These are phyloP conservation scores for Capitulum mitella DNA, from an alignment of 2,888 invertebrate species.

Conservation along the genomic window DNA sequence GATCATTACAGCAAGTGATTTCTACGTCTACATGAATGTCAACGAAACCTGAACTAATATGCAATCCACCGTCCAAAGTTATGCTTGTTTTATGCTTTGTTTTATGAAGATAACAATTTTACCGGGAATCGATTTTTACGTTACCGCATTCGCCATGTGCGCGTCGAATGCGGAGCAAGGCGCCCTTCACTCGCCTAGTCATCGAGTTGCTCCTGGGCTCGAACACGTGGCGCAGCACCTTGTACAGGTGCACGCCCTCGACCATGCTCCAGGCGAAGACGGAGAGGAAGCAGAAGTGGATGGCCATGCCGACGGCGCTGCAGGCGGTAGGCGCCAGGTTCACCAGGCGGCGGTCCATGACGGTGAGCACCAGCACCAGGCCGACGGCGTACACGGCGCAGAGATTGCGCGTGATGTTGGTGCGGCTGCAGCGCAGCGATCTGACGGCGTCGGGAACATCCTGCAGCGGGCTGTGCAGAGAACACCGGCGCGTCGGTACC, in stretches of 20 bases:
- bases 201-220: slow-evolving; percentile 45
- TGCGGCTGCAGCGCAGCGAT: slow-evolving; percentile 42
- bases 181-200: slow-evolving; percentile 8
- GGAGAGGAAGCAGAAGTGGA: slow-evolving; percentile 88
- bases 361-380: slow-evolving; percentile 46
- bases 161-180: too few species aligned
- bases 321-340: slow-evolving; percentile 50
- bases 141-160: too few species aligned
- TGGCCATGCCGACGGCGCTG: slow-evolving; percentile 76
- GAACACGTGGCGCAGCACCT: slow-evolving; percentile 62
- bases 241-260: slow-evolving; percentile 83
- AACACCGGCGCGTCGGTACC: too few species aligned
- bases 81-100: too few species aligned
- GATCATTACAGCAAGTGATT: too few species aligned
- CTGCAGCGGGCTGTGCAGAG: neutral
- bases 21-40: too few species aligned
- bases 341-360: slow-evolving; percentile 32
- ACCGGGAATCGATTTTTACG: too few species aligned
- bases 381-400: slow-evolving; percentile 48
- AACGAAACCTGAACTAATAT: too few species aligned
- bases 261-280: slow-evolving; percentile 87
- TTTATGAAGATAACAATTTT: too few species aligned
- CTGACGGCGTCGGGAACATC: neutral
- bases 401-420: slow-evolving; percentile 50
- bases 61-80: too few species aligned